phyloP scores from a whole-genome alignment of 1,140 invertebrate genomes.

The Hyles euphorbiae region DNA sequence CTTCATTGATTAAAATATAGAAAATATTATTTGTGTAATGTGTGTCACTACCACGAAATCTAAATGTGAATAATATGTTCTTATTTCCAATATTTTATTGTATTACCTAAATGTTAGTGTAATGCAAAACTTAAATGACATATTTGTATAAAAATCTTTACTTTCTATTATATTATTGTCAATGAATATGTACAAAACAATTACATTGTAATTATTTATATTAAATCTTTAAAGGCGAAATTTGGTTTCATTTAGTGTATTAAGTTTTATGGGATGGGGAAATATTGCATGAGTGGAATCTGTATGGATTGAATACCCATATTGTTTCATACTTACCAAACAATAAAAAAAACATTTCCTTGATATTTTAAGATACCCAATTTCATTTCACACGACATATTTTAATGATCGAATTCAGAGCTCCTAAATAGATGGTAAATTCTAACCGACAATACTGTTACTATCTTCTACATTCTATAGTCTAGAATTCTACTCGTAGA shows the following conservation, averaged over 20 bases:
- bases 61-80: slow-evolving; percentile 13
- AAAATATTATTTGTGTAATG: not conserved
- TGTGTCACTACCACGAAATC: not conserved
- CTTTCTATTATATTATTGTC: slow-evolving; percentile 55
- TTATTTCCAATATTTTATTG: slow-evolving; percentile 43
- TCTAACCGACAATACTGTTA: too few species aligned
- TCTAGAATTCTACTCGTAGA: too few species aligned
- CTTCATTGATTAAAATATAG: not conserved
- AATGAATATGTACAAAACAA: slow-evolving; percentile 69
- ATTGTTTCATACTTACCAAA: too few species aligned
- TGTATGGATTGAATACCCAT: too few species aligned
- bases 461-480: too few species aligned
- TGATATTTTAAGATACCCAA: too few species aligned
- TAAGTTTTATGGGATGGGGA: too few species aligned
- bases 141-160: slow-evolving; percentile 64
- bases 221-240: slow-evolving; percentile 64
- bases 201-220: slow-evolving; percentile 69
- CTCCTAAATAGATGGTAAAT: too few species aligned
- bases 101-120: slow-evolving; percentile 43
- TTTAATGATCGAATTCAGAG: too few species aligned
- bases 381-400: too few species aligned
- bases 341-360: too few species aligned
- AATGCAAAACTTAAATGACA: slow-evolving; percentile 54
- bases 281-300: too few species aligned
- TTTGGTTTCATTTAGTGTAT: slow-evolving; percentile 13